Evolutionary conservation across 2,797 vertebrate genomes (phyloP).

Genomic region (Chiloscyllium punctatum): DNA sequence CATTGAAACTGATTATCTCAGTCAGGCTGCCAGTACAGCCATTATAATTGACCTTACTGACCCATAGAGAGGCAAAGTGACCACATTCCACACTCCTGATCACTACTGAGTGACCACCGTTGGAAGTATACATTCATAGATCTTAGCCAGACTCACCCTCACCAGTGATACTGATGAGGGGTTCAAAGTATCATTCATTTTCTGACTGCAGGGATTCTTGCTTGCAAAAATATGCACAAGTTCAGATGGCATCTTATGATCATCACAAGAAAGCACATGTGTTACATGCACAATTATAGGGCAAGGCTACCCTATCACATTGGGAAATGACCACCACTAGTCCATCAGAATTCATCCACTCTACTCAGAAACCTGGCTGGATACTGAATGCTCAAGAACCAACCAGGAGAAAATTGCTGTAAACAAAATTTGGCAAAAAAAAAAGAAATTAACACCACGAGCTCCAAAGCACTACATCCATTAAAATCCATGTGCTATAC

Average conservation of each 20-base stretch:
- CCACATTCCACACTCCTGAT: background rate
- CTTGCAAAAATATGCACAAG: background rate
- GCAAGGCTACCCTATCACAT: background rate
- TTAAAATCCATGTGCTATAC: background rate
- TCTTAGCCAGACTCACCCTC: background rate
- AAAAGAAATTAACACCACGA: background rate
- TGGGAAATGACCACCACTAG: background rate
- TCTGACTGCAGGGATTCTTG: background rate
- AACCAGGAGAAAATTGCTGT: background rate
- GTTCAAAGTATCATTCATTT: background rate
- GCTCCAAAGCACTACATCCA: background rate
- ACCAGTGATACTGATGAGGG: background rate
- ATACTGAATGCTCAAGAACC: background rate
- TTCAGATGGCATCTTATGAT: too few relatives aligned
- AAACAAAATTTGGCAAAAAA: background rate
- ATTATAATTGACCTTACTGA: background rate
- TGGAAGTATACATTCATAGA: background rate
- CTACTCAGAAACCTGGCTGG: background rate
- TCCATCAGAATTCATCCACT: background rate
- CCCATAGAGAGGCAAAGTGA: too few relatives aligned
- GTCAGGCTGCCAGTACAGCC: background rate
- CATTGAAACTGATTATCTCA: background rate
- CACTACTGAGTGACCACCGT: background rate
- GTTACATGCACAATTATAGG: background rate
- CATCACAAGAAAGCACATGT: background rate